Percentiles rank a stretch among this genome's conserved stretches.
Conservation (phyloP, 2,888 invertebrate genomes). For the Aphidoletes aphidimyza region DNA sequence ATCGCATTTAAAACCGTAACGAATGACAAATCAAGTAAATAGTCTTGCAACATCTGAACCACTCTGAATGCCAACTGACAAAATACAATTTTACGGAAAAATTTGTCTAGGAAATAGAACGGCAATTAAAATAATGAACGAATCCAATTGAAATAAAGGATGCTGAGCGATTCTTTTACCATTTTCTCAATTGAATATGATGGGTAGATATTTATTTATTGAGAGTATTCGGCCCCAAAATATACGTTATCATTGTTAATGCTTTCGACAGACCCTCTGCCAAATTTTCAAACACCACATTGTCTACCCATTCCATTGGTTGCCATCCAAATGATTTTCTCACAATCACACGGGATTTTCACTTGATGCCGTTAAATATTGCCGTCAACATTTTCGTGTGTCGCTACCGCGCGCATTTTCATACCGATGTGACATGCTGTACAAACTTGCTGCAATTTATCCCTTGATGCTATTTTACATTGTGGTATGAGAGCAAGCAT, state of each 20-base stretch:
- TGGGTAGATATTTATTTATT: constrained; percentile 19
- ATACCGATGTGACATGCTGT: neutral
- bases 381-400: neutral
- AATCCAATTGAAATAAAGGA: constrained; percentile 20
- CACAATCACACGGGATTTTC: neutral
- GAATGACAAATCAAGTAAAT: neutral
- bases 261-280: neutral
- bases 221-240: neutral
- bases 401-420: constrained; percentile 27
- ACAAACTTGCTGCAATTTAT: neutral
- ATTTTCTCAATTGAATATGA: constrained; percentile 23
- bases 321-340: neutral
- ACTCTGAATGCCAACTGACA: neutral
- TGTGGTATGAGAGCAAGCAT: constrained; percentile 2
- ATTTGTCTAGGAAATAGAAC: neutral
- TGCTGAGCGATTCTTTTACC: neutral
- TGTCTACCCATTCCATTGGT: no score
- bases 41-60: neutral
- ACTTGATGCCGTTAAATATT: neutral
- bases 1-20: neutral
- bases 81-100: neutral
- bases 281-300: no score
- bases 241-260: neutral
- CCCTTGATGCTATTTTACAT: neutral
- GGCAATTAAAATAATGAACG: constrained; percentile 42